Conservation (phyloP, 2,113 vertebrate genomes). For the Strix uralensis region DNA sequence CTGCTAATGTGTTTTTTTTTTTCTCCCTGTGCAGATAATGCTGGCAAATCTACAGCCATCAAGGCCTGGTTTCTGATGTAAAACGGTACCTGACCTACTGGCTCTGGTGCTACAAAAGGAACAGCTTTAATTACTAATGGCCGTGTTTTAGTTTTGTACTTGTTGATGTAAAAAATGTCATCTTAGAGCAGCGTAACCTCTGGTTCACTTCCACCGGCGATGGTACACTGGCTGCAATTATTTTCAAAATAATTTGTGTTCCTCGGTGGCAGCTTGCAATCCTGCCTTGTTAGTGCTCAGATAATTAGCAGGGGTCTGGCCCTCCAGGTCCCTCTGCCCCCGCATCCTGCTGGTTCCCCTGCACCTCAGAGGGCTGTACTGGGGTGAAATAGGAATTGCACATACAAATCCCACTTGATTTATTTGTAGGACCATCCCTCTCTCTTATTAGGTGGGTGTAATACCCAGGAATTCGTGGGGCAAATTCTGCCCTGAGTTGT, state of each 20-base stretch:
- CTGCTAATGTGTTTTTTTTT: constrained; percentile 55
- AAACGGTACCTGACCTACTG: constrained; percentile 71
- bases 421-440: not conserved
- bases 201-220: constrained; percentile 48
- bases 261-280: not conserved
- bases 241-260: constrained; percentile 44
- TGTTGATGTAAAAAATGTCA: constrained; percentile 72
- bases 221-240: constrained; percentile 34
- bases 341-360: not conserved
- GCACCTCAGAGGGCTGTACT: not conserved
- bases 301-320: constrained; percentile 21
- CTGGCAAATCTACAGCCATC: constrained; percentile 71
- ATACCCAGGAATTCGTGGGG: not conserved
- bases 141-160: constrained; percentile 64
- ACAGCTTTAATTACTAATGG: constrained; percentile 74
- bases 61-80: constrained; percentile 70
- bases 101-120: constrained; percentile 57
- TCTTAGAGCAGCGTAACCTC: constrained; percentile 52
- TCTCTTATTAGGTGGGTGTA: not conserved
- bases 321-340: not conserved
- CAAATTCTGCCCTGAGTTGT: not conserved
- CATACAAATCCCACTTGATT: not conserved
- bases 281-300: not conserved
- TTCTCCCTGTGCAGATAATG: constrained; percentile 68
- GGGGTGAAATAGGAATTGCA: rapidly evolving